Evolutionary conservation across 2,888 invertebrate species (phyloP), one percentile per base, ranked within the genome.

Genomic region (Thecophora atra): DNA sequence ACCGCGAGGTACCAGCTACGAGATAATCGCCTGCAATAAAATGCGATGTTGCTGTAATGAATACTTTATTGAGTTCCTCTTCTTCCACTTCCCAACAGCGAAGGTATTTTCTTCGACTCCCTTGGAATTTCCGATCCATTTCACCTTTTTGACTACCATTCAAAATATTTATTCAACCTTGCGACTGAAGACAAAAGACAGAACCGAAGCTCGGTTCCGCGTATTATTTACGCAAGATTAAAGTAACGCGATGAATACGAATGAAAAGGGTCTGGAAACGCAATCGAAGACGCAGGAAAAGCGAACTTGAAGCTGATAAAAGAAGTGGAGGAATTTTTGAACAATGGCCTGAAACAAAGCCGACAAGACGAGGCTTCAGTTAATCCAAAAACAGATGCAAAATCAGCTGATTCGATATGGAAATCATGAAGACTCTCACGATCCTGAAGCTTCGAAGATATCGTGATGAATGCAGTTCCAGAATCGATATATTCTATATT

Each of bases 141-240:
- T 56, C 70, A 70, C 70, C 63, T 70, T 37, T 37, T 70, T 17
- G 52, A 60, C 26, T 63, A 52, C 21, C 52, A 70, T 51, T 62
- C 70, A 63, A 63, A 70, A 70, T 70, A 63, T 70, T 63, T 70
- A 30, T 21, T 52, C 62, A 30, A 60, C 37, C 62, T 58, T 68
- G n/a, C n/a, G n/a, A n/a, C n/a, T n/a, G n/a, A 44, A 58, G 58
- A 30, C 37, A 56, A 37, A 21, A 30, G n/a, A 13, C 30, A 67
- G n/a, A 19, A 56, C 54, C n/a, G 7, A 24, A 30, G 21, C 44
- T 37, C 4, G 15, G 70, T 62, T 19, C 52, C 63, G 26, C 60
- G 51, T 24, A 69, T 69, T 69, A 69, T 17, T 60, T 47, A 69
- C 69, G 70, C 63, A 52, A 62, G 51, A 70, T 63, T 63, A 30